Base-by-base conservation (phyloP, 2,888 invertebrate genomes). In the Synergus itoensis region DNA sequence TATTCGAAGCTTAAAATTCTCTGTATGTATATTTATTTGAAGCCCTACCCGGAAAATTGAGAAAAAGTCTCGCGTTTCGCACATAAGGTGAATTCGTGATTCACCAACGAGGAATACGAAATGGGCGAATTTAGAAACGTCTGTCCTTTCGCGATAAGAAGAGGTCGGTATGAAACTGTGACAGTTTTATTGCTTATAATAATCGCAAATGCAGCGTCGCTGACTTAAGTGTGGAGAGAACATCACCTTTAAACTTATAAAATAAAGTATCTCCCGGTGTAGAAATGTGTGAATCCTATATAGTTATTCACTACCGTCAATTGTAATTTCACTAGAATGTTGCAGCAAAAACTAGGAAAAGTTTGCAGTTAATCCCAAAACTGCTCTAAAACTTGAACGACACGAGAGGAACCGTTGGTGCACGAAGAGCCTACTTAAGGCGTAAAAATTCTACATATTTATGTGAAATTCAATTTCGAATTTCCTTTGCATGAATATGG, bases 141-240 rank as follows among this genome's bases (percentile, higher is more conserved):
- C 85, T 86, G 86, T 83, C 81, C 80, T 80, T 76, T 41, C n/a
- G 80, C 80, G 86, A 86, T 86, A 86, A 86, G 83, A 82, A 78
- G 73, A 80, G 76, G 65, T 80, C 67, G 79, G 77, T 75, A 64
- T 77, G 77, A 81, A 82, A 80, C 79, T 79, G 77, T 83, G 84
- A 84, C 86, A 85, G 83, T 79, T 84, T 86, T 84, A 85, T 86
- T 85, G 84, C 77, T 67, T 82, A 80, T 82, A 83, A 86, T 85
- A 81, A 84, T 84, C 82, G 77, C 75, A 53, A 53, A 73, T 73
- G 73, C 53, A 73, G n/a, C 36, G 36, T 18, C 1, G 73, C 53
- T 36, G 40, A 73, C 53, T 36, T 48, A 53, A n/a, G 11, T 36
- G 53, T 53, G n/a, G 5, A 53, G n/a, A 45, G n/a, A 11, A 40